phyloP scores from a whole-genome alignment of 2,888 invertebrate genomes.

The Hypselothyrea guttata region DNA sequence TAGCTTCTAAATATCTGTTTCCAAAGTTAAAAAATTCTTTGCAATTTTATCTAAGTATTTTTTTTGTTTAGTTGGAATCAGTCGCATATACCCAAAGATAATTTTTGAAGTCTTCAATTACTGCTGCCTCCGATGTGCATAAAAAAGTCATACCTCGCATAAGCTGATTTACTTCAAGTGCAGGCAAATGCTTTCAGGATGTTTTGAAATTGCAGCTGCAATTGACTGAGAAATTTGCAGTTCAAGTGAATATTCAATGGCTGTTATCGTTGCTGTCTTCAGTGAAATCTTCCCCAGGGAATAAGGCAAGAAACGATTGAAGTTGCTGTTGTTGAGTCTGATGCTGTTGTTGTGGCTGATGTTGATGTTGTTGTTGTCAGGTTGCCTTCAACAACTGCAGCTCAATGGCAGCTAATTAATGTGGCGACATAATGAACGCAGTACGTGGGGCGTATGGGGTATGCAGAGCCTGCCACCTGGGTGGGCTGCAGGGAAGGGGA shows the following conservation, averaged over 20 bases:
- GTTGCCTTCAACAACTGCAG: conserved; percentile 35
- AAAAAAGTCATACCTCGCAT: too few species aligned
- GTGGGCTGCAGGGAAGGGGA: conserved; percentile 58
- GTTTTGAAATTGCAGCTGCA: too few species aligned
- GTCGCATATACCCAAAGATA: too few species aligned
- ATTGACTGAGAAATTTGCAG: background rate
- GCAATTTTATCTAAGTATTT: too few species aligned
- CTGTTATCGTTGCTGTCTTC: conserved; percentile 34
- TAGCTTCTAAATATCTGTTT: too few species aligned
- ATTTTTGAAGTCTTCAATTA: too few species aligned
- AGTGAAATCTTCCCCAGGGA: conserved; percentile 34
- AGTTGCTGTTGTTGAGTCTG: conserved; percentile 16
- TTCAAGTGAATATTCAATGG: background rate
- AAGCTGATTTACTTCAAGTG: too few species aligned
- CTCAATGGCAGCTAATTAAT: conserved; percentile 74
- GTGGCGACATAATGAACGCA: conserved; percentile 63
- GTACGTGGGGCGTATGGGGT: background rate
- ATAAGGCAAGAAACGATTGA: conserved; percentile 45
- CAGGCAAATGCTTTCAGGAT: too few species aligned
- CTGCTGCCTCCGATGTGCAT: too few species aligned
- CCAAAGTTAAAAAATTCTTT: too few species aligned
- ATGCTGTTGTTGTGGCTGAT: conserved; percentile 10
- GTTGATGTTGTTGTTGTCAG: conserved; percentile 30
- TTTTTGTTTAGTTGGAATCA: too few species aligned
- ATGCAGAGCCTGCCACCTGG: conserved; percentile 37